Evolutionary conservation across 2,113 vertebrate species (phyloP).

Genomic region (Clinocottus analis): DNA sequence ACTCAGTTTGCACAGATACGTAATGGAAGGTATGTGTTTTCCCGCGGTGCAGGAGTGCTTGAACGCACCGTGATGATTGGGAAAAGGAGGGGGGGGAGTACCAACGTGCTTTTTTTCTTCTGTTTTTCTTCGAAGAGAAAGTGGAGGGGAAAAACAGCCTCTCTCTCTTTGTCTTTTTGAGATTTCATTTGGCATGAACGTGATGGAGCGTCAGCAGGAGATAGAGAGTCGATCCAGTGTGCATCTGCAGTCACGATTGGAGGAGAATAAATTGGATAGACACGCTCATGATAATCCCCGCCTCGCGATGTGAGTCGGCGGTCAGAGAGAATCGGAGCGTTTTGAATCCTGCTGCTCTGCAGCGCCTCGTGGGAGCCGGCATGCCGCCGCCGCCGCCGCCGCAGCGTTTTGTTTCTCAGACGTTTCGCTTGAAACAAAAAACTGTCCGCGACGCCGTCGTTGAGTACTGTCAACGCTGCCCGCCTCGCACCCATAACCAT

Average conservation of each 20-base stretch:
- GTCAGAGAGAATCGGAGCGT: not conserved
- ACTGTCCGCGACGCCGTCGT: not conserved
- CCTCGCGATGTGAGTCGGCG: no score
- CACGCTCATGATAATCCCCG: not conserved
- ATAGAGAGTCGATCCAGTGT: not conserved
- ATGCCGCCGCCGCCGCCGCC: not conserved
- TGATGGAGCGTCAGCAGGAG: not conserved
- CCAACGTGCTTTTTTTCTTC: not conserved
- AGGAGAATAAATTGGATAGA: not conserved
- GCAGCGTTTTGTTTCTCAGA: constrained; percentile 12
- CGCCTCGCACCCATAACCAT: constrained; percentile 29
- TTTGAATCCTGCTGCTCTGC: not conserved
- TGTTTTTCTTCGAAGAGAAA: not conserved
- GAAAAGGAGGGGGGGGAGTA: not conserved
- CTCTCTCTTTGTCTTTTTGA: not conserved
- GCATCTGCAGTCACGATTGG: not conserved
- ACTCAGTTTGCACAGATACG: no score
- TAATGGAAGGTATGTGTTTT: no score
- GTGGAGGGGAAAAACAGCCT: not conserved
- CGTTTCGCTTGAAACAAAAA: not conserved
- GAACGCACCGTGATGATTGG: not conserved
- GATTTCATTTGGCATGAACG: not conserved
- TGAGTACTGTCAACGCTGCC: not conserved
- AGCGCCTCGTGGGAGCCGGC: not conserved
- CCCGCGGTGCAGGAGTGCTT: no score